Conservation (phyloP, 1,140 invertebrate genomes). For the Aphidius gifuensis region DNA sequence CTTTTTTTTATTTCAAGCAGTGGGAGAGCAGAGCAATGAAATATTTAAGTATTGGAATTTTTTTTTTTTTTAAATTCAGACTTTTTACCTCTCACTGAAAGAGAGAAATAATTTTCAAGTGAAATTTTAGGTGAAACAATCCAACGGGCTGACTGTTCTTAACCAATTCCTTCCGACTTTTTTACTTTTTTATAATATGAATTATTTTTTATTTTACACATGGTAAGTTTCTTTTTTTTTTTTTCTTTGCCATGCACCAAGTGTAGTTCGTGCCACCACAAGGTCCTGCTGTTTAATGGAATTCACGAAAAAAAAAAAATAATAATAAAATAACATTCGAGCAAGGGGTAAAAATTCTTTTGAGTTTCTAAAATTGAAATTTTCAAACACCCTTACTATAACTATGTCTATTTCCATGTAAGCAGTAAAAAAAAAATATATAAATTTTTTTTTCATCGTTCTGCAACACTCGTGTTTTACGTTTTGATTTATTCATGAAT, state of each 20-base stretch:
- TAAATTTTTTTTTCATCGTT: no score
- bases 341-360: slow-evolving; percentile 2
- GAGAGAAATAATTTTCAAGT: slow-evolving; percentile 9
- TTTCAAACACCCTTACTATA: slow-evolving; percentile 1
- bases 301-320: neutral
- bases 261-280: no score
- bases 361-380: slow-evolving; percentile 14
- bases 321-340: neutral
- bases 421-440: no score
- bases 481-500: no score
- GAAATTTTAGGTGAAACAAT: slow-evolving; percentile 14
- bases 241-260: neutral
- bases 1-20: no score
- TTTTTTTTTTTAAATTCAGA: no score
- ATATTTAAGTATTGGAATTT: slow-evolving; percentile 1
- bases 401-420: neutral
- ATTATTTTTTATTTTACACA: no score
- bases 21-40: neutral
- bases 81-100: neutral
- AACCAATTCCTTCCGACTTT: slow-evolving; percentile 10
- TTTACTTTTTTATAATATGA: neutral
- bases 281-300: slow-evolving; percentile 1
- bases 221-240: neutral
- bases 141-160: neutral
- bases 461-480: no score